Conservation (phyloP, 1,140 invertebrate genomes). For the Habropoda laboriosa region DNA sequence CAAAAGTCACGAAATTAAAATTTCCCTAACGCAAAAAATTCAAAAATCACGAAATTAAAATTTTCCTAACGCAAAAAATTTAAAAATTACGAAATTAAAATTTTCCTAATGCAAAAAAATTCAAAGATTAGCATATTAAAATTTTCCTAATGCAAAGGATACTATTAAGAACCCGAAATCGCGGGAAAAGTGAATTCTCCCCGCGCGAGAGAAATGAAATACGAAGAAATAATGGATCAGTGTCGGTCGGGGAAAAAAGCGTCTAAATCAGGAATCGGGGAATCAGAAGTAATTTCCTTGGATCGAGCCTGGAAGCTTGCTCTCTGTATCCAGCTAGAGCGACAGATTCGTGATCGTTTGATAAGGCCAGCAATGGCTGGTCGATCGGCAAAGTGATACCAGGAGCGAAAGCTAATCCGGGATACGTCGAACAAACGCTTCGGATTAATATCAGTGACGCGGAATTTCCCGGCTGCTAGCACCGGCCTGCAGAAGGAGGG, state of each 20-base stretch:
- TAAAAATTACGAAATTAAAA: neutral
- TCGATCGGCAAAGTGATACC: constrained; percentile 27
- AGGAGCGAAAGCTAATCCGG: constrained; percentile 26
- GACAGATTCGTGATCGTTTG: constrained; percentile 15
- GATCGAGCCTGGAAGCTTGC: neutral
- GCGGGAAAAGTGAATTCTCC: too few relatives aligned
- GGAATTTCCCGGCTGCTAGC: neutral
- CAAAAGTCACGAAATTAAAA: too few relatives aligned
- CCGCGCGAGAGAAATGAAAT: too few relatives aligned
- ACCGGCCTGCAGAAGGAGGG: too few relatives aligned
- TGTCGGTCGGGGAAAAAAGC: neutral
- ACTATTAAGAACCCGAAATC: too few relatives aligned
- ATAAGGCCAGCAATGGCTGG: constrained; percentile 3
- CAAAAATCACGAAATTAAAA: too few relatives aligned
- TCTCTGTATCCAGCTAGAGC: constrained; percentile 4
- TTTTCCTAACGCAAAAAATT: neutral
- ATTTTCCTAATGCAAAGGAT: neutral
- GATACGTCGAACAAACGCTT: constrained; percentile 8
- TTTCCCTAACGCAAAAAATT: too few relatives aligned
- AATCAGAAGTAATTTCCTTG: constrained; percentile 33
- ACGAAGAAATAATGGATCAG: too few relatives aligned
- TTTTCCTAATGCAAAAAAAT: neutral
- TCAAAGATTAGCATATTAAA: neutral
- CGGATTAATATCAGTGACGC: constrained; percentile 18
- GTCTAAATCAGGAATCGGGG: neutral